These are phyloP conservation scores for Toxotes lorentzi DNA, from an alignment of 2,797 vertebrate species.

Conservation along the genomic window DNA sequence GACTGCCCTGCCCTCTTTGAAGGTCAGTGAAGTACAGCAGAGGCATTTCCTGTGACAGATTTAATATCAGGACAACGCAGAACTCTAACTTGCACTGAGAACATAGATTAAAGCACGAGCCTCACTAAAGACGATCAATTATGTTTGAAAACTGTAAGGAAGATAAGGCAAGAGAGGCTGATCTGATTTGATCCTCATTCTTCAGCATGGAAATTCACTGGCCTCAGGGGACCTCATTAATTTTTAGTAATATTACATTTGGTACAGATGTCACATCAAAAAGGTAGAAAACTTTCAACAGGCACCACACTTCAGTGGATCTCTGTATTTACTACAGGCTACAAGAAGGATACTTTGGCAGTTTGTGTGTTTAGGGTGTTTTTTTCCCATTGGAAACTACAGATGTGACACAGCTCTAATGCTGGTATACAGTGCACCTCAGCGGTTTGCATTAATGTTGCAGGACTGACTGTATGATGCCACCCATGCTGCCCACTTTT, in stretches of 20 bases:
- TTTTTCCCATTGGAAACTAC: background rate
- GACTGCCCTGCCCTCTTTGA: background rate
- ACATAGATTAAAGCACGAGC: slow-evolving; percentile 16
- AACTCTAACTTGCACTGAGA: slow-evolving; percentile 13
- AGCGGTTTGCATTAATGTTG: too few species aligned
- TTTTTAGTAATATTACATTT: slow-evolving; percentile 55
- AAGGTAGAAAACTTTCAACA: slow-evolving; percentile 21
- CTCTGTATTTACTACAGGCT: slow-evolving; percentile 4
- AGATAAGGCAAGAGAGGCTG: slow-evolving; percentile 9
- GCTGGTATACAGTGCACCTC: background rate
- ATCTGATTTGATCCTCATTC: slow-evolving; percentile 21
- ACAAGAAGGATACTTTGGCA: background rate
- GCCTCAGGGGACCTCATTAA: slow-evolving; percentile 50
- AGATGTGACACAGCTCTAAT: slow-evolving; percentile 3
- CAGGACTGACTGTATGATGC: too few species aligned
- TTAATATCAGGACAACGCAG: slow-evolving; percentile 14
- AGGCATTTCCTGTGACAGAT: background rate
- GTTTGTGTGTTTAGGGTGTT: background rate
- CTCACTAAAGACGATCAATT: background rate
- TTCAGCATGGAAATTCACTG: slow-evolving; percentile 41
- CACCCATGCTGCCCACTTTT: background rate
- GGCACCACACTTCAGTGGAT: slow-evolving; percentile 7
- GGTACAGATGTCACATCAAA: slow-evolving; percentile 41
- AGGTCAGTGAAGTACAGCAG: background rate
- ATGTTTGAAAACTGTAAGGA: slow-evolving; percentile 12